phyloP scores from a whole-genome alignment of 2,797 vertebrate species.

The Poecilia wingei region DNA sequence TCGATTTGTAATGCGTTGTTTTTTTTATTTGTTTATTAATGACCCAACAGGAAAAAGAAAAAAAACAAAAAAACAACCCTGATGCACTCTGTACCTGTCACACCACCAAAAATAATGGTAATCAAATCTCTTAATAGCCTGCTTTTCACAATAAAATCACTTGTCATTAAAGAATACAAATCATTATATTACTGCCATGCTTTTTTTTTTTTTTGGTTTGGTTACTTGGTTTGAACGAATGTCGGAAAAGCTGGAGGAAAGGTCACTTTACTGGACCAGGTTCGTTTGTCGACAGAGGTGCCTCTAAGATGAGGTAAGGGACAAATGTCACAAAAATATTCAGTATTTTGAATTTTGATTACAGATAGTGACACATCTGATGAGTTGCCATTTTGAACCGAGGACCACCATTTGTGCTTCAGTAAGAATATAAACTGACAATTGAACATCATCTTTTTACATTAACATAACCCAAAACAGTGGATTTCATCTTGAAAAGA shows the following conservation, averaged over 20 bases:
- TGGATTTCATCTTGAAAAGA: background rate
- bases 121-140: slow-evolving; percentile 60
- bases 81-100: slow-evolving; percentile 45
- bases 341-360: background rate
- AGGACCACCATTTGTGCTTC: background rate
- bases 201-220: slow-evolving; percentile 50
- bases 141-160: slow-evolving; percentile 68
- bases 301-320: background rate
- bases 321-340: background rate
- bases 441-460: background rate
- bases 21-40: slow-evolving; percentile 63
- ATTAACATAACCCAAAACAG: background rate
- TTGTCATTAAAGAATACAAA: slow-evolving; percentile 58
- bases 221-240: slow-evolving; percentile 18
- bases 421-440: background rate
- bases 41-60: slow-evolving; percentile 41
- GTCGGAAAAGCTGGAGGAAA: background rate
- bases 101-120: slow-evolving; percentile 41
- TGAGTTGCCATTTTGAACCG: background rate
- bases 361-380: background rate
- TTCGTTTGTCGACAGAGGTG: background rate
- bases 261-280: background rate
- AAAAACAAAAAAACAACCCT: slow-evolving; percentile 13
- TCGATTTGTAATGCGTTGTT: slow-evolving; percentile 66
- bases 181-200: slow-evolving; percentile 66